A percentile compares a stretch with the other conserved stretches of the same genome.
phyloP scores from a whole-genome alignment of 2,113 vertebrate species.

The Tympanuchus pallidicinctus region DNA sequence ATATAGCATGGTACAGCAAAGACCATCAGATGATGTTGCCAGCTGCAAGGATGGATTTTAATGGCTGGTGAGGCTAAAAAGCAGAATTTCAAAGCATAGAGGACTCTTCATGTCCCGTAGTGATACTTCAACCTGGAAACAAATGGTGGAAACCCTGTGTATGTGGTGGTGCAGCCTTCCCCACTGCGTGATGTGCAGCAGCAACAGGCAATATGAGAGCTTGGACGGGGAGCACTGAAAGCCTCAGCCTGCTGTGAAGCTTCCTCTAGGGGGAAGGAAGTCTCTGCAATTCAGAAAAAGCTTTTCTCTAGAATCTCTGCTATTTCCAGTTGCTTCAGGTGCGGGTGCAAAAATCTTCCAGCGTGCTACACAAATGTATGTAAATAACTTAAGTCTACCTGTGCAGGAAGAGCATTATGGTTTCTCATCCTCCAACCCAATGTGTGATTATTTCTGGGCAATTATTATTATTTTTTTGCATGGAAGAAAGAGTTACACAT shows the following conservation, averaged over 20 bases:
- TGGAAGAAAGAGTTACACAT: background rate
- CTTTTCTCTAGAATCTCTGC: background rate
- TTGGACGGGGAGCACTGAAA: background rate
- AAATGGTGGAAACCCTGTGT: fast-evolving
- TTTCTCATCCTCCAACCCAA: background rate
- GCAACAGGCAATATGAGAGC: background rate
- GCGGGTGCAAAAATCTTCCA: background rate
- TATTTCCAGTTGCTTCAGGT: background rate
- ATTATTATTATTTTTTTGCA: background rate
- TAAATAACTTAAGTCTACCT: background rate
- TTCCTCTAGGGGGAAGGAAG: background rate
- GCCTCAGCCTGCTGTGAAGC: background rate
- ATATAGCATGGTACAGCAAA: background rate
- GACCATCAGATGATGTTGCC: background rate
- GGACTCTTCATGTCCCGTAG: background rate
- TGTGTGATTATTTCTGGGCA: background rate
- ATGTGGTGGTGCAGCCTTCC: fast-evolving
- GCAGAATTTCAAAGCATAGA: background rate
- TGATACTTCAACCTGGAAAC: background rate
- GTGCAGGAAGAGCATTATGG: background rate
- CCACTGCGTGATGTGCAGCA: no score
- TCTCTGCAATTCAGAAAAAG: background rate
- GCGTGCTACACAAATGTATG: background rate
- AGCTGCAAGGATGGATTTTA: background rate
- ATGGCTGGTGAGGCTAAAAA: background rate